Evolutionary conservation across 2,797 vertebrate genomes (phyloP).

Genomic region (Malacoraja senta): DNA sequence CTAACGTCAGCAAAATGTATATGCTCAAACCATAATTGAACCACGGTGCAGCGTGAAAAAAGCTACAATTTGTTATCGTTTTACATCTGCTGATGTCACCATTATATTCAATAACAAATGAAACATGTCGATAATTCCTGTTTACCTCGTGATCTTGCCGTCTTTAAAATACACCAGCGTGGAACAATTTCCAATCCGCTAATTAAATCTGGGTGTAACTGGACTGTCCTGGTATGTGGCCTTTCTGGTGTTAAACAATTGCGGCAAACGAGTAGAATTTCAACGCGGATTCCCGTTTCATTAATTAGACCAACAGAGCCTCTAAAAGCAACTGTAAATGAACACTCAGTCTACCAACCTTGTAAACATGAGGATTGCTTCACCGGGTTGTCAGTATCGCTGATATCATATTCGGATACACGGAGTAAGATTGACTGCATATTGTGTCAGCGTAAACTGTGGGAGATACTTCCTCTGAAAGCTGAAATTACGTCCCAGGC

Average conservation of each 20-base stretch:
- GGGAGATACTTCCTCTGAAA: not conserved
- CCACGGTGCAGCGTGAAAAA: not conserved
- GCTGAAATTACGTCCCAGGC: not conserved
- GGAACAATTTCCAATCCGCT: not conserved
- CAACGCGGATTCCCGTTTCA: not conserved
- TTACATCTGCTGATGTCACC: not conserved
- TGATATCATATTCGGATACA: not conserved
- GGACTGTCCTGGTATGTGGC: not conserved
- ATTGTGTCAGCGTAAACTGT: not conserved
- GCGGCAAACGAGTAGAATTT: not conserved
- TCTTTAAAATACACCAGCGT: not conserved
- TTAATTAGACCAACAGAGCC: not conserved
- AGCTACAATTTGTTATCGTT: not conserved
- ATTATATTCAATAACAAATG: not conserved
- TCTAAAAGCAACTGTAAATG: not conserved
- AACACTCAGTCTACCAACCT: not conserved
- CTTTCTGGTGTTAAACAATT: not conserved
- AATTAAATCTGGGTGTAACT: slow-evolving; percentile 21
- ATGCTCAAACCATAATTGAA: not conserved
- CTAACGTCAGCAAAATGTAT: not conserved
- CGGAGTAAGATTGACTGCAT: not conserved
- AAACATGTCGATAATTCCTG: not conserved
- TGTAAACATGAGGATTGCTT: not conserved
- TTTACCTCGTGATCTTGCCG: not conserved
- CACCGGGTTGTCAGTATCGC: not conserved